These are phyloP conservation scores for Griposia aprilina DNA, from an alignment of 2,888 invertebrate genomes.

Conservation along the genomic window DNA sequence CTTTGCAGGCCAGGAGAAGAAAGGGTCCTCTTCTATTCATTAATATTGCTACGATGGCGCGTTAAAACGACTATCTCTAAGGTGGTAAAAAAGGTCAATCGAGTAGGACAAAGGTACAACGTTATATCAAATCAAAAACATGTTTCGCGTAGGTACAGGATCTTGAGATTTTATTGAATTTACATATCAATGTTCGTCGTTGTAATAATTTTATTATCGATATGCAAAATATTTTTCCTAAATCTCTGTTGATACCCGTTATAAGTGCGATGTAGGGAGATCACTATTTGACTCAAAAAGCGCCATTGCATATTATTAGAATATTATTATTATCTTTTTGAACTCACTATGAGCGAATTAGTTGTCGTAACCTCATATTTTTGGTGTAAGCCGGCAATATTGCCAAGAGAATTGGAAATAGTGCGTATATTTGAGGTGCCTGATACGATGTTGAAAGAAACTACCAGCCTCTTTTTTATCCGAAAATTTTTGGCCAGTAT, in stretches of 20 bases:
- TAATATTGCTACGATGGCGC: background rate
- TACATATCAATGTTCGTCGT: background rate
- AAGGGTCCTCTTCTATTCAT: background rate
- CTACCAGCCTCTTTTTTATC: background rate
- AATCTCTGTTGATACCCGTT: background rate
- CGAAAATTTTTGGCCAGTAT: background rate
- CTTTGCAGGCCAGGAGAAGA: too few relatives aligned
- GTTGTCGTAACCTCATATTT: slow-evolving; percentile 12
- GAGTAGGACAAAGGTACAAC: background rate
- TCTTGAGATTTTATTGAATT: background rate
- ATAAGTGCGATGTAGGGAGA: too few relatives aligned
- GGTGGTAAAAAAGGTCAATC: background rate
- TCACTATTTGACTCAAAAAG: background rate
- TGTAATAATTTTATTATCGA: background rate
- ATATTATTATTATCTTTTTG: background rate
- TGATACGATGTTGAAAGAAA: background rate
- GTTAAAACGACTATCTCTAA: background rate
- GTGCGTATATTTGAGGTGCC: background rate
- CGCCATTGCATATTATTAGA: background rate
- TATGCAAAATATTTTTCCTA: slow-evolving; percentile 7
- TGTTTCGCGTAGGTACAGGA: slow-evolving; percentile 2
- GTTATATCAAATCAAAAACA: slow-evolving; percentile 15
- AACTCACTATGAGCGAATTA: slow-evolving; percentile 10
- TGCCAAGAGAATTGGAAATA: slow-evolving; percentile 20
- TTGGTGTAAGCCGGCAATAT: slow-evolving; percentile 23